Evolutionary conservation across 2,113 vertebrate species (phyloP).

Genomic region (Anas platyrhynchos): DNA sequence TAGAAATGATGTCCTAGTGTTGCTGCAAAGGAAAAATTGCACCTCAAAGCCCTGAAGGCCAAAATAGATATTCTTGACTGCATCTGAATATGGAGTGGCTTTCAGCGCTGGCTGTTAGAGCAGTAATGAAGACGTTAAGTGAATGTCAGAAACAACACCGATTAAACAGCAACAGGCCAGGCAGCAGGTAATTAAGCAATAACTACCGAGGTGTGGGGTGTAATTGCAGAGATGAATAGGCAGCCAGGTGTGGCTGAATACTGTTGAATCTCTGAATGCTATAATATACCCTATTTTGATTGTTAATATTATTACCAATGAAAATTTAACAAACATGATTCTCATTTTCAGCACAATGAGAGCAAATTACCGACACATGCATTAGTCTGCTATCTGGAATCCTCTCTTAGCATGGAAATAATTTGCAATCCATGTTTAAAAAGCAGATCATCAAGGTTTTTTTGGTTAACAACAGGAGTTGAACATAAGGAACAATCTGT

Average conservation of each 20-base stretch:
- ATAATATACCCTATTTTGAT: background rate
- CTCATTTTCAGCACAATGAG: background rate
- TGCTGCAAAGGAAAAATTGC: background rate
- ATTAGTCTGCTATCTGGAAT: background rate
- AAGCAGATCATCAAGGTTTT: background rate
- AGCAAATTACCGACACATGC: background rate
- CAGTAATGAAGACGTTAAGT: background rate
- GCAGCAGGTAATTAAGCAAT: background rate
- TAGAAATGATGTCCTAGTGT: background rate
- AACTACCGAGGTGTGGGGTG: background rate
- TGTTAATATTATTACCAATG: background rate
- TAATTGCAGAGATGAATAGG: background rate
- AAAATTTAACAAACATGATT: background rate
- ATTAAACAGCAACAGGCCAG: background rate
- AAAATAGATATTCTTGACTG: background rate
- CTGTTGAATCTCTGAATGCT: background rate
- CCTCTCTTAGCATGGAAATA: background rate
- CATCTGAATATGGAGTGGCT: background rate
- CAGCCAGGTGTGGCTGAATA: background rate
- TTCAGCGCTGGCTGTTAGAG: background rate
- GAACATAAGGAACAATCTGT: background rate
- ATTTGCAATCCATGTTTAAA: background rate
- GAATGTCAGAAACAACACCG: background rate
- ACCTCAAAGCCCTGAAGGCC: fast-evolving
- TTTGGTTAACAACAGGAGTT: background rate